phyloP scores from a whole-genome alignment of 2,797 vertebrate species.

The Sebastes paucispinis region DNA sequence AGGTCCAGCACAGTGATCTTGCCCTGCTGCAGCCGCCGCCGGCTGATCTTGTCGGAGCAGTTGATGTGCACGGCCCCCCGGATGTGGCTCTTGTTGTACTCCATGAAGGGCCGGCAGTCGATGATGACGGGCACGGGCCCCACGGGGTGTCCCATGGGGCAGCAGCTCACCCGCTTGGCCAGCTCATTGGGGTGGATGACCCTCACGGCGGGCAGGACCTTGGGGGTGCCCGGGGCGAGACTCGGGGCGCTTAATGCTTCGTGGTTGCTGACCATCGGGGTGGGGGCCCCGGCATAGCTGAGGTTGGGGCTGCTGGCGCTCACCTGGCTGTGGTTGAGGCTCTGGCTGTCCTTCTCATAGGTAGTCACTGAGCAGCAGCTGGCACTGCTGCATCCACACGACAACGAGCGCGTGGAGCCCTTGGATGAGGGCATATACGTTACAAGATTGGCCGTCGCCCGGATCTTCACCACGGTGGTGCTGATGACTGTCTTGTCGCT shows the following conservation, averaged over 20 bases:
- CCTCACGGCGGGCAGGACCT: conserved; percentile 85
- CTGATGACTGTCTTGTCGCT: conserved; percentile 80
- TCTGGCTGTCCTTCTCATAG: conserved; percentile 92
- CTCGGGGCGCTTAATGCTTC: conserved; percentile 84
- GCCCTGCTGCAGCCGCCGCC: conserved; percentile 95
- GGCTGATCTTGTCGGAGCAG: conserved; percentile 98
- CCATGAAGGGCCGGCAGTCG: conserved; percentile 97
- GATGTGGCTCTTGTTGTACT: conserved; percentile 98
- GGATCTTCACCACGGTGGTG: conserved; percentile 91
- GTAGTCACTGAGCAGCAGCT: conserved; percentile 98
- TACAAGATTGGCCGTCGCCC: conserved; percentile 90
- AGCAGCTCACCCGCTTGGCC: conserved; percentile 94
- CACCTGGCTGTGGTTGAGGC: conserved; percentile 88
- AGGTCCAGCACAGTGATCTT: conserved; percentile 98
- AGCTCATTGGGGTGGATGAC: conserved; percentile 94
- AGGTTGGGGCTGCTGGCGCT: conserved; percentile 86
- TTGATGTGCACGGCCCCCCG: conserved; percentile 97
- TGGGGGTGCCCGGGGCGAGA: conserved; percentile 82
- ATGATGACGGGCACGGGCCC: conserved; percentile 94
- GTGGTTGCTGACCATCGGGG: conserved; percentile 87
- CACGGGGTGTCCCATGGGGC: conserved; percentile 89
- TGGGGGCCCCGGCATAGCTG: conserved; percentile 83
- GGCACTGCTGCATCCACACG: conserved; percentile 99
- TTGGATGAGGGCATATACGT: conserved; percentile 99
- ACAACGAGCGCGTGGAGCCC: conserved; percentile 98